Evolutionary conservation across 2,888 invertebrate species (phyloP), one percentile per base, ranked within the genome.

Genomic region (Eristalis tenax): DNA sequence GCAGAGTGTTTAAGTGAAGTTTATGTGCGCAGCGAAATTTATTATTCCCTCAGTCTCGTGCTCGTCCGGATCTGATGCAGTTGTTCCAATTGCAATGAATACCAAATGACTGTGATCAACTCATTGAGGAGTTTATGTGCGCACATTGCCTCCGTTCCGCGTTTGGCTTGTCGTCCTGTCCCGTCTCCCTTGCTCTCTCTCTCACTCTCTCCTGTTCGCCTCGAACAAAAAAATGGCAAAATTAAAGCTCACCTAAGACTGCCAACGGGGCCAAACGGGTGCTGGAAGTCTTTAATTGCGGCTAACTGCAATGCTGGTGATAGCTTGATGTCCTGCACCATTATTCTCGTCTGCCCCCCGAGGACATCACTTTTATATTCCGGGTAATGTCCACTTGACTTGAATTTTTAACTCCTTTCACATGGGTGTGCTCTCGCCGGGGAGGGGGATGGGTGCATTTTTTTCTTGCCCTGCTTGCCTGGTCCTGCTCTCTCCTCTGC

Each of bases 31-130:
- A 74, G 40, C 40, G 43, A 84, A 84, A 88, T 88, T 88, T 84
- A 88, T 81, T 88, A 88, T 88, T 88, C 88, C 70, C 84, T 88
- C 88, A 84, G 88, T 88, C 88, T 88, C 76, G 88, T 69, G 40
- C 76, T 83, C 50, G 77, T 80, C 63, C 71, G 79, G 63, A 59
- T 76, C 65, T 80, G 76, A 84, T 84, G 88, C 84, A 80, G 87
- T 81, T 88, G 80, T 88, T 88, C 77, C 84, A 84, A 77, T 88
- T 88, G 84, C 88, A 83, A 88, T 88, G 88, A 84, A 88, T 88
- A 88, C 77, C 61, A 88, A 88, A 88, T 88, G 88, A 88, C 77
- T 81, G 77, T 77, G 84, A 87, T 87, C 87, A 87, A 87, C 83
- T 83, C 83, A 87, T 71, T 83, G 79, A 83, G 64, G 32, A 80